Evolutionary conservation across 2,113 vertebrate genomes (phyloP).

Genomic region (Fregetta grallaria): DNA sequence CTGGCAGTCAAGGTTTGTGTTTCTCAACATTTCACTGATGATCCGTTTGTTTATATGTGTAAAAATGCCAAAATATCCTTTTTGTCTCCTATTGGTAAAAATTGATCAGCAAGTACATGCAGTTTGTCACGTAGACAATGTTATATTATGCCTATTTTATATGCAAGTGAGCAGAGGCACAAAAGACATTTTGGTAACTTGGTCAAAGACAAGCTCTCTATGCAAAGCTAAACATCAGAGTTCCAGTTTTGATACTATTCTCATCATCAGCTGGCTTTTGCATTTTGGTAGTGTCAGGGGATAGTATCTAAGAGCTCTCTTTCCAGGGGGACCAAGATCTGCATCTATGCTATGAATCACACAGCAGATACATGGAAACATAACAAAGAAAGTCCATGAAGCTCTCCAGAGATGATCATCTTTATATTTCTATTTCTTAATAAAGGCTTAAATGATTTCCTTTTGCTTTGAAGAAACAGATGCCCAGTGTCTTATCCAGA

Average conservation of each 20-base stretch:
- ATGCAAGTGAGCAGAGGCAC: not conserved
- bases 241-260: not conserved
- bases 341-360: constrained; percentile 18
- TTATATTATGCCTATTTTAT: not conserved
- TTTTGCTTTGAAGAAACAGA: not conserved
- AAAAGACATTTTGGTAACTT: not conserved
- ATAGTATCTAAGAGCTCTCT: not conserved
- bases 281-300: not conserved
- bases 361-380: not conserved
- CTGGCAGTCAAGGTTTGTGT: rapidly evolving
- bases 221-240: not conserved
- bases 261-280: not conserved
- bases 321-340: not conserved
- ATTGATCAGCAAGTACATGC: rapidly evolving
- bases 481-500: not conserved
- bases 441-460: not conserved
- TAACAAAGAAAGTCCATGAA: not conserved
- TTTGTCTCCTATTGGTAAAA: not conserved
- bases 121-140: not conserved
- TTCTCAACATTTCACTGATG: not conserved
- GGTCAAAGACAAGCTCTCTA: not conserved
- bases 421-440: constrained; percentile 12
- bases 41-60: not conserved
- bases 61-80: not conserved
- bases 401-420: not conserved